phyloP scores from a whole-genome alignment of 2,113 vertebrate species.

The Cololabis saira region DNA sequence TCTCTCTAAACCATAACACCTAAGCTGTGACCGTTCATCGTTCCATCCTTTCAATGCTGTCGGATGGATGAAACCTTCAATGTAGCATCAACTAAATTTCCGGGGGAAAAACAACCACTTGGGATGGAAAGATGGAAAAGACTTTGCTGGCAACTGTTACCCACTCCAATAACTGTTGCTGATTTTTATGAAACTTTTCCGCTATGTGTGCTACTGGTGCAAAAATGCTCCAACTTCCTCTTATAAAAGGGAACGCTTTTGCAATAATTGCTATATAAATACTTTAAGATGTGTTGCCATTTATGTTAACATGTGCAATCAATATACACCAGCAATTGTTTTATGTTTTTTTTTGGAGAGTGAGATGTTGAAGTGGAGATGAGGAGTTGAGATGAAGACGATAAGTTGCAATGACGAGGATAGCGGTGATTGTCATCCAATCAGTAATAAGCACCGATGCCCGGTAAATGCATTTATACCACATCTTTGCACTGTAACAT shows the following conservation, averaged over 20 bases:
- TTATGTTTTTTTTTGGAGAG: too few relatives aligned
- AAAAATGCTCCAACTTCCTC: constrained; percentile 25
- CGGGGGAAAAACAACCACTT: constrained; percentile 1
- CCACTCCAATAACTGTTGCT: constrained; percentile 4
- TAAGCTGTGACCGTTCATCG: too few relatives aligned
- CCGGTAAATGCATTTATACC: constrained; percentile 15
- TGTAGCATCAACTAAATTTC: not conserved
- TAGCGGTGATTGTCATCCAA: constrained; percentile 2
- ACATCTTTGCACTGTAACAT: constrained; percentile 10
- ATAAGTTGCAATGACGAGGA: constrained; percentile 9
- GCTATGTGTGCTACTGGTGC: constrained; percentile 13
- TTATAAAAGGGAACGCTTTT: constrained; percentile 45
- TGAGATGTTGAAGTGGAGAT: not conserved
- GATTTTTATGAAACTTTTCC: constrained; percentile 38
- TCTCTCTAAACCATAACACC: too few relatives aligned
- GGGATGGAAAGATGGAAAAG: not conserved
- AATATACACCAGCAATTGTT: not conserved
- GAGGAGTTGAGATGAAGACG: constrained; percentile 3
- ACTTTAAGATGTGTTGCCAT: constrained; percentile 34
- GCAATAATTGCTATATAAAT: constrained; percentile 58
- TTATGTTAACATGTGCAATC: constrained; percentile 17
- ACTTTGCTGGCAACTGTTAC: not conserved
- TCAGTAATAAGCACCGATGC: constrained; percentile 12
- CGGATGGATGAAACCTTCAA: not conserved
- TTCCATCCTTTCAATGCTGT: too few relatives aligned